Evolutionary conservation across 2,113 vertebrate genomes (phyloP).

Genomic region (Elgaria multicarinata): DNA sequence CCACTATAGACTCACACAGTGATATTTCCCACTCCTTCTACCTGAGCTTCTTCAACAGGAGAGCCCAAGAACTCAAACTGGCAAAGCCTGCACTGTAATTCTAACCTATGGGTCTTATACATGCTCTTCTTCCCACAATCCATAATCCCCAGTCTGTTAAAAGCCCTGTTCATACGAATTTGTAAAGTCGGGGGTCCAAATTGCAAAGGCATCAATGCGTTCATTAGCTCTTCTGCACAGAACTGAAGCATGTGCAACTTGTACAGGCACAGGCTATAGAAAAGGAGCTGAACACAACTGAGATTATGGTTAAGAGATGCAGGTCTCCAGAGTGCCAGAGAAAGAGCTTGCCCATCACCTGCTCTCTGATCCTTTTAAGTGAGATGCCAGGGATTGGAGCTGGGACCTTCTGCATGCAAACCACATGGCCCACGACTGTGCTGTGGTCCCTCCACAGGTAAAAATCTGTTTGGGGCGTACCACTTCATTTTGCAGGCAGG

Average conservation of each 20-base stretch:
- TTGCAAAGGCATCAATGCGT: neutral
- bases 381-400: too few relatives aligned
- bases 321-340: neutral
- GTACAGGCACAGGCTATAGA: neutral
- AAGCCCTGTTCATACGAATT: neutral
- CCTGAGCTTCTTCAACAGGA: neutral
- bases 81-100: neutral
- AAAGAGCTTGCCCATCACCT: neutral
- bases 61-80: neutral
- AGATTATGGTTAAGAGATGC: neutral
- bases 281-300: neutral
- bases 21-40: neutral
- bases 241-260: neutral
- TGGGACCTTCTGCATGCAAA: neutral
- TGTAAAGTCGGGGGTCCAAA: neutral
- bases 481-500: neutral
- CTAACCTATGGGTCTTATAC: too few relatives aligned
- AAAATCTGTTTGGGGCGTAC: neutral
- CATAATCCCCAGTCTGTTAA: neutral
- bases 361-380: neutral
- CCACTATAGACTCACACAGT: neutral
- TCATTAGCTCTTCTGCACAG: neutral
- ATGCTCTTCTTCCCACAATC: neutral
- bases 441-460: neutral
- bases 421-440: neutral